Evolutionary conservation across 2,797 vertebrate genomes (phyloP), one percentile per base, ranked within the genome.

Genomic region (Xenopus petersii): DNA sequence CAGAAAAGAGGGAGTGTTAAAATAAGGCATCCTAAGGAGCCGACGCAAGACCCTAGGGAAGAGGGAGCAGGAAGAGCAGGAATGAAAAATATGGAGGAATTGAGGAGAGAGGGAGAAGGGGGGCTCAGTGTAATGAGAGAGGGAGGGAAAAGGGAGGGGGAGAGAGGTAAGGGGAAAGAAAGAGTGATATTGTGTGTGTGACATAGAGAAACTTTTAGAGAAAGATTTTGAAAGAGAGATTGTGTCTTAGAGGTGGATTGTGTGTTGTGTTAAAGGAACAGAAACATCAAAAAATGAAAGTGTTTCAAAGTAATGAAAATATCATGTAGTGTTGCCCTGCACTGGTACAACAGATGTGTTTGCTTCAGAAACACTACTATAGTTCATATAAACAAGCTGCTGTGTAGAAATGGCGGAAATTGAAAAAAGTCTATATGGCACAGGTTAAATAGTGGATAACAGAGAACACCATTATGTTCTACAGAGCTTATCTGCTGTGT

Each of bases 41-140:
- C 36, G 64, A 68, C 58, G 26, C 24, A 47, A 58, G 65, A 58
- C 70, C 61, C 70, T 16, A 10, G 60, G 70, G 75, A 73, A 54
- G 69, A 30, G 69, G 62, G 55, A 65, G 48, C 69, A 71, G 75
- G 70, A 73, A 62, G 54, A 33, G 67, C 51, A 71, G 74, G 74
- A 63, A 73, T 70, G 67, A 75, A 47, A 70, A 58, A 61, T 71
- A 72, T 77, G 75, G 75, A 71, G 47, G 69, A 42, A 71, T 67
- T 26, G 48, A 48, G 42, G 48, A 12, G 26, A 24, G 49, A 58
- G 36, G 30, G 64, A 17, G 73, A 63, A 12, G 49, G 24, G 58
- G 13, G 16, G 21, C 33, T 17, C 16, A 16, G n/a, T 36, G 60
- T 8, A 51, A 15, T 4, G 26, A 30, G 26, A 30, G 26, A 30